Conservation (phyloP, 2,797 vertebrate genomes). For the Hylomyscus alleni region DNA sequence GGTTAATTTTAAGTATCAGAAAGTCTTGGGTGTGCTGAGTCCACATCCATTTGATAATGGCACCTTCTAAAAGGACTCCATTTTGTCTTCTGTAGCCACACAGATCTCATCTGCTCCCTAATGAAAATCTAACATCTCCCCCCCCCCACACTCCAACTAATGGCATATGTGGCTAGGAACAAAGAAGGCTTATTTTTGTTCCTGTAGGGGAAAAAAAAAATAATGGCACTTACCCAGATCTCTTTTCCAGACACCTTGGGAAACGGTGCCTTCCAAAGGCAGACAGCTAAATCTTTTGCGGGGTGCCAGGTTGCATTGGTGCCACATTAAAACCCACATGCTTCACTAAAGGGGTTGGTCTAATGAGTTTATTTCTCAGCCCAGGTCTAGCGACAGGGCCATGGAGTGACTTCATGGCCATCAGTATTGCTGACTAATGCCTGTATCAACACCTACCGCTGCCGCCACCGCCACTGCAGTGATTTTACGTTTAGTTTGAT, state of each 20-base stretch:
- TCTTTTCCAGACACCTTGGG: constrained; percentile 75
- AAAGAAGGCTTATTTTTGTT: constrained; percentile 70
- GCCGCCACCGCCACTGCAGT: constrained; percentile 74
- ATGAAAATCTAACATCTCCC: constrained; percentile 35
- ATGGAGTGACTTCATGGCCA: constrained; percentile 88
- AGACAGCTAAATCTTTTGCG: constrained; percentile 75
- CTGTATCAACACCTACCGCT: constrained; percentile 89
- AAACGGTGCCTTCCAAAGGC: constrained; percentile 73
- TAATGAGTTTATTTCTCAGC: constrained; percentile 85
- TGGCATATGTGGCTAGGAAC: constrained; percentile 20
- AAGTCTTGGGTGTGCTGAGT: background rate
- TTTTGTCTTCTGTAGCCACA: background rate
- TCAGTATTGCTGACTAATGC: constrained; percentile 89
- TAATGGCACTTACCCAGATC: constrained; percentile 58
- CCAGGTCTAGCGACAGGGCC: constrained; percentile 83
- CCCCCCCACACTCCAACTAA: background rate
- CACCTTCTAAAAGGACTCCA: background rate
- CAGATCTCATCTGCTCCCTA: background rate
- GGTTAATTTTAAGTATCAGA: background rate
- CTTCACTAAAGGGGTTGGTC: constrained; percentile 83
- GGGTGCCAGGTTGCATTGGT: constrained; percentile 76
- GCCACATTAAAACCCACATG: constrained; percentile 77
- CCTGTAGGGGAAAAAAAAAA: constrained; percentile 74
- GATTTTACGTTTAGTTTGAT: constrained; percentile 84
- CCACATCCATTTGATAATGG: background rate